Evolutionary conservation across 2,888 invertebrate genomes (phyloP), one percentile per base, ranked within the genome.

Genomic region (Pachydiplax longipennis): DNA sequence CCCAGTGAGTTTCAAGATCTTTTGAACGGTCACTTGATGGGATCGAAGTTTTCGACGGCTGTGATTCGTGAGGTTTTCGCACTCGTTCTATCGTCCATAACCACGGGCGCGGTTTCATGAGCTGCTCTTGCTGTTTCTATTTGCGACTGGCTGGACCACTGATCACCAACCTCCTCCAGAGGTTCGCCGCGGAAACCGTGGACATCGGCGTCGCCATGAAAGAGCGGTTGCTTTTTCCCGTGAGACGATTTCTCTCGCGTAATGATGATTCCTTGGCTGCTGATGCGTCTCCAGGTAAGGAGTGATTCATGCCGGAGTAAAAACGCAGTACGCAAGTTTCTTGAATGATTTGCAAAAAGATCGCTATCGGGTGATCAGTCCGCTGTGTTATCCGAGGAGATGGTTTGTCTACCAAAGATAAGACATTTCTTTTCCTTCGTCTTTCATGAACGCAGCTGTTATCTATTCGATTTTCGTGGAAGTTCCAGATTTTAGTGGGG

Each of bases 151-250:
- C 92, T 82, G 92, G 92, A 73, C 91, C 92, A 37, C 92, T 93
- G 82, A 90, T 91, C 44, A 91, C 91, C 80, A 93, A 93, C 91
- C 91, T 93, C 91, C 91, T 91, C 35, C 90, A 91, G 12, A 91
- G 93, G 53, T 91, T 92, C n/a, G 92, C 92, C 80, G 91, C 92
- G 22, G 93, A 93, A 91, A 91, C 92, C 90, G 92, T 92, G 65
- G 92, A 92, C 82, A 90, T 92, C 15, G 91, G 91, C 3, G 91
- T 92, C n/a, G 91, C 91, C 13, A 91, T 92, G 91, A 91, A 91
- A 65, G 90, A 91, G 44, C 91, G 92, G 15, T 80, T 92, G 22
- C 90, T 92, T 25, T 92, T 91, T 82, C 91, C 92, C n/a, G 90
- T 92, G 22, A 90, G 92, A 81, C 80, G 92, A 13, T 81, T 92